These are phyloP conservation scores for Drosophila erecta DNA, from an alignment of 1,140 invertebrate genomes.

Conservation along the genomic window DNA sequence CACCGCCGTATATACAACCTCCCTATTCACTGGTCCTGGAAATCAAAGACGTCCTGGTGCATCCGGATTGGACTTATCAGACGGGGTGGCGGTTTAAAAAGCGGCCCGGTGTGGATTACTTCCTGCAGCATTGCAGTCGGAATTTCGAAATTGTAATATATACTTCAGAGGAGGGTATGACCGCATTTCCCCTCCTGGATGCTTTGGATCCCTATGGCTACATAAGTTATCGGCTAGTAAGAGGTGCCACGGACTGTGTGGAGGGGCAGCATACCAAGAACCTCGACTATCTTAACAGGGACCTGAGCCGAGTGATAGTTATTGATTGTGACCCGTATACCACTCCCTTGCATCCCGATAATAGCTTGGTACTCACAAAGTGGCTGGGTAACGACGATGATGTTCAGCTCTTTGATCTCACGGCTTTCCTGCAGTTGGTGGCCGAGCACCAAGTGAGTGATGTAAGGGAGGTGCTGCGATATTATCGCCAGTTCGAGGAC, in stretches of 20 bases:
- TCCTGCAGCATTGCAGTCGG: constrained; percentile 95
- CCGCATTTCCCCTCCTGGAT: constrained; percentile 96
- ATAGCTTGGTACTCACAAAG: constrained; percentile 93
- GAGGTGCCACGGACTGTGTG: constrained; percentile 97
- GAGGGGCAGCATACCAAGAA: constrained; percentile 98
- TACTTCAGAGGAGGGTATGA: constrained; percentile 95
- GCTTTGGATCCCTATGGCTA: constrained; percentile 94
- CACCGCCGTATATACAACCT: constrained; percentile 96
- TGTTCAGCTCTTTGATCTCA: constrained; percentile 94
- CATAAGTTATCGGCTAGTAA: constrained; percentile 95
- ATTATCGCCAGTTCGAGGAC: constrained; percentile 97
- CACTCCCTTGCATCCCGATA: constrained; percentile 94
- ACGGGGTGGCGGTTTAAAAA: constrained; percentile 96
- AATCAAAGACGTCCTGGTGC: constrained; percentile 97
- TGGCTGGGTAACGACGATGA: constrained; percentile 98
- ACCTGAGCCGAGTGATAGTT: constrained; percentile 97
- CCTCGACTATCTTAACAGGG: constrained; percentile 96
- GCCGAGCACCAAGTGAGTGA: constrained; percentile 94
- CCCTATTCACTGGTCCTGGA: constrained; percentile 98
- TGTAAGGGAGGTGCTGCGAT: constrained; percentile 95
- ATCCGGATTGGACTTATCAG: constrained; percentile 98
- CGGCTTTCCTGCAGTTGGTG: constrained; percentile 96
- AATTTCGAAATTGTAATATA: constrained; percentile 98
- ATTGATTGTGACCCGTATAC: constrained; percentile 97
- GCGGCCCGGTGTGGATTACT: constrained; percentile 97